Base-by-base conservation (phyloP, 2,113 vertebrate genomes). In the Silurus asotus region DNA sequence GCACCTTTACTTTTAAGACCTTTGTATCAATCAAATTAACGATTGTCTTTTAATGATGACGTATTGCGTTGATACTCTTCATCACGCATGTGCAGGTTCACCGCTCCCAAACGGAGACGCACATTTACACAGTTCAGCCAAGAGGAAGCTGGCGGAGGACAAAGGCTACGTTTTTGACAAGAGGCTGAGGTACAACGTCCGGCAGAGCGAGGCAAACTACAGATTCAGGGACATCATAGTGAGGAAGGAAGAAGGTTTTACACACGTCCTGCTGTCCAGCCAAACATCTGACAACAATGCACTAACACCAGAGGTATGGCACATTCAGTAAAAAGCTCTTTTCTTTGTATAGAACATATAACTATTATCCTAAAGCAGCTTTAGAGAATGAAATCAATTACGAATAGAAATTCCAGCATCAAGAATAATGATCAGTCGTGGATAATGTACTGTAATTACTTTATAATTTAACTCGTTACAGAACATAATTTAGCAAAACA, bases 161-260 rank as follows among this genome's bases (percentile, higher is more conserved):
- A 99, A 96, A 90, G 96, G 96, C 93, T 99, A 98, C 45, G 96
- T 97, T 88, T 98, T 99, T 2, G 97, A 99, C 95, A 99, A 99
- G 93, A 95, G 98, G 90, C 95, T 99, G 90, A 96, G 98, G 93
- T 98, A 98, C 94, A 99, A 98, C 2, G 97, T 99, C 89, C 94
- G 98, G 88, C 98, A 99, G 91, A 99, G 96, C 0, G 98, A 99
- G 91, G 97, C 94, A 92, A 98, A 96, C 95, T 98, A 97, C 92
- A 96, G 97, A 58, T 99, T 98, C 92, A 95, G 98, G 84, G 98
- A 99, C 95, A 99, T 99, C n/a, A 97, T 99, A 1, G 98, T 99
- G 85, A 94, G 97, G 90, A 99, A 99, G 91, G 97, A 99, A 92
- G 97, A 99, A 55, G 98, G 98, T 49, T 99, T 99, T 94, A 99